These are phyloP conservation scores for Limanda limanda DNA, from an alignment of 2,113 vertebrate genomes.

Conservation along the genomic window DNA sequence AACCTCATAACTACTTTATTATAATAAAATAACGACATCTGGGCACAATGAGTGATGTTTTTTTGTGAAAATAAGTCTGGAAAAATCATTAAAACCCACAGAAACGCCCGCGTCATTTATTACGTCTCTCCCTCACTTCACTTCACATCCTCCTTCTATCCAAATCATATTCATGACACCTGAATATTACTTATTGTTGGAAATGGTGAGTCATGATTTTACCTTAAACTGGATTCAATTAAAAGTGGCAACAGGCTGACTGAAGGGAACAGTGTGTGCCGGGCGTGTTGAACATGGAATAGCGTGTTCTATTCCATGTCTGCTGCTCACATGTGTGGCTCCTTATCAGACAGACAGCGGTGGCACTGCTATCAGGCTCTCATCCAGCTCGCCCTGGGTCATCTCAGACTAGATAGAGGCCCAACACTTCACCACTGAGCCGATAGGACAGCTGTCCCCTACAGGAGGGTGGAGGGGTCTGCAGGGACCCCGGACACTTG, in stretches of 20 bases:
- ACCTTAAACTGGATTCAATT: background rate
- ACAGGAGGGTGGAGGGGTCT: slow-evolving; percentile 27
- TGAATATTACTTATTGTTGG: too few species aligned
- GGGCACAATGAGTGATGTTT: too few species aligned
- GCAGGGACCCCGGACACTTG: slow-evolving; percentile 34
- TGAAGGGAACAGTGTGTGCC: background rate
- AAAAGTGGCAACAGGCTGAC: too few species aligned
- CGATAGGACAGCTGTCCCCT: slow-evolving; percentile 44
- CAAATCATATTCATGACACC: too few species aligned
- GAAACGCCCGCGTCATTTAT: too few species aligned
- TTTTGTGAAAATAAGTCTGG: too few species aligned
- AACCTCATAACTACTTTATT: too few species aligned
- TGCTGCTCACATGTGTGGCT: background rate
- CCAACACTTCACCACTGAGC: slow-evolving; percentile 33
- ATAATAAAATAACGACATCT: too few species aligned
- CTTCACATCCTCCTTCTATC: too few species aligned
- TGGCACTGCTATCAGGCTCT: slow-evolving; percentile 42
- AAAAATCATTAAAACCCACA: too few species aligned
- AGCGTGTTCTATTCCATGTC: slow-evolving; percentile 6
- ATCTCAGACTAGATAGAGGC: slow-evolving; percentile 35
- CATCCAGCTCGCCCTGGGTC: slow-evolving; percentile 43
- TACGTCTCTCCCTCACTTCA: too few species aligned
- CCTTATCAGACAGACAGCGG: slow-evolving; percentile 39
- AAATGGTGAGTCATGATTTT: too few species aligned
- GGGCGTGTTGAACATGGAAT: background rate